Base-by-base conservation (phyloP, 2,113 vertebrate species). In the Melanostigma gelatinosum region DNA sequence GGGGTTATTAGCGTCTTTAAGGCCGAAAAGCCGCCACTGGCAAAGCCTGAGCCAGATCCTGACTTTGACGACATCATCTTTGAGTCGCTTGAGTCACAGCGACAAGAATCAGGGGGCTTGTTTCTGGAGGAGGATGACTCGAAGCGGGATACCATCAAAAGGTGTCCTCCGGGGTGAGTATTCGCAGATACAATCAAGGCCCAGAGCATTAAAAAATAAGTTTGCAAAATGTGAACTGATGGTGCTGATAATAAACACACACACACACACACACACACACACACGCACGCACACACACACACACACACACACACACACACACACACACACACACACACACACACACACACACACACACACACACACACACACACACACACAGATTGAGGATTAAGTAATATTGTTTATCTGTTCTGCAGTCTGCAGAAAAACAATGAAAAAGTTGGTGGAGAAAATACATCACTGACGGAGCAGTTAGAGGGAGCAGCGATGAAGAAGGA, bases 341-440 rank as follows among this genome's bases (percentile, higher is more conserved):
- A 29, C 29, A 67, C 5, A 67, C 6, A 74, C 20, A 67, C 27
- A 52, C 54, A 57, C 55, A 57, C 55, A 58, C 13, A 57, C 24
- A 67, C 6, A 74, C 20, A 67, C 27, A 57, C 54, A 57, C 55
- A 57, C 55, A 58, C 13, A 57, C 11, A 82, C 24, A 76, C 10
- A 86, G 8, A 76, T 3, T 18, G 44, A 72, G 66, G 70, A 55
- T 87, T 90, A 90, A 89, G 80, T 44, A 61, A 27, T 81, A 71
- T 80, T 90, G 61, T 92, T 84, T 90, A 88, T 93, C 75, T 93
- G 87, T 90, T 89, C 79, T 90, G 69, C 92, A 94, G 93, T 92
- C 77, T 85, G 76, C 89, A 87, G 71, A 92, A 91, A 87, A 66
- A 29, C 76, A 75, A 27, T 80, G 85, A 90, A 84, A 90, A 80